Base-by-base conservation (phyloP, 2,113 vertebrate genomes). In the Euleptes europaea region DNA sequence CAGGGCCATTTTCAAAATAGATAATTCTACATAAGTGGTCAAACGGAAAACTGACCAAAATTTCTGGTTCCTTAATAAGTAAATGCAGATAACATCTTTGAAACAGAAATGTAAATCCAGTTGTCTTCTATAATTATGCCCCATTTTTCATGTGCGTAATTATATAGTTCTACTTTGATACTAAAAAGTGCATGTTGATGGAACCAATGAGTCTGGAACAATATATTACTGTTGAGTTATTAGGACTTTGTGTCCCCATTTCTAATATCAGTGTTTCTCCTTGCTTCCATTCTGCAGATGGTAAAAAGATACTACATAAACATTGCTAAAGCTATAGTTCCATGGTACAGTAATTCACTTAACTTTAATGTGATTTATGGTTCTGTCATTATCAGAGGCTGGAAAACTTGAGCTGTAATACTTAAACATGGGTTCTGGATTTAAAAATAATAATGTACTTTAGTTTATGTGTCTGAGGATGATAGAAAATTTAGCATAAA, bases 281-380 rank as follows among this genome's bases (percentile, higher is more conserved):
- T 69, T 78, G 72, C 90, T 95, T 92, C 90, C 92, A 95, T 95
- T 94, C 93, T 94, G 87, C 84, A 95, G 95, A 97, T 94, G 95
- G 96, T 95, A 97, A 97, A 95, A 95, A 96, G 96, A 97, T 96
- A 96, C 96, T 95, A 97, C 95, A 96, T 96, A 97, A 96, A 97
- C 95, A 96, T 94, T 95, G 96, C 97, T 97, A 97, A 97, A 97
- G 95, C 95, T 96, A 96, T 95, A 97, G 94, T 94, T 96, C 96
- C 93, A 95, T 95, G 96, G 96, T 96, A 96, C 96, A 96, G 97
- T 97, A 98, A 97, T 98, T 97, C 97, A 98, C 97, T 98, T 97
- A 98, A 97, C 96, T 97, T 97, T 95, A 96, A 95, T 94, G 93
- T 98, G 97, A 98, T 98, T 98, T 98, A 98, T 97, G 97, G 95